Evolutionary conservation across 1,140 invertebrate species (phyloP), one percentile per base, ranked within the genome.

Genomic region (Agrilus planipennis): DNA sequence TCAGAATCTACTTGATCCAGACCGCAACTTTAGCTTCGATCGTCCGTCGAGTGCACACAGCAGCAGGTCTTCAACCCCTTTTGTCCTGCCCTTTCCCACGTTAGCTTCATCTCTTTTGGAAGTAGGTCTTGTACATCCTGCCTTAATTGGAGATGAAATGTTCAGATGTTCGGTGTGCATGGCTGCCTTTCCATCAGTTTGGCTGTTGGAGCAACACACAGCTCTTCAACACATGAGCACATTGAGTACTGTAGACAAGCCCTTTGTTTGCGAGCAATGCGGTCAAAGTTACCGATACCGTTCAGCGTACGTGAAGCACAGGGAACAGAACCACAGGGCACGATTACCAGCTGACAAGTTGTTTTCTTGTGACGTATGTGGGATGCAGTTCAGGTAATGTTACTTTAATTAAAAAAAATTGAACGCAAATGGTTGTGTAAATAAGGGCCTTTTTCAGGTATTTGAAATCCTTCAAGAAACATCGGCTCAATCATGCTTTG

Each of bases 181-280:
- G 47, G 84, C 84, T 1, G 79, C 76, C 6, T 88, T 88, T 53
- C 84, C 84, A 10, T 83, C 83, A 4, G 70, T 79, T 0, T 85
- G 82, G 83, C 68, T 87, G 5, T 63, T 88, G 15, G 83, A 87
- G 58, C 76, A 84, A 42, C 84, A 87, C 51, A 80, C 81, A 1
- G 72, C 81, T 1, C 61, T 87, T 1, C 84, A 88, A 55, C 84
- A 88, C 59, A 53, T 60, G 29, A 53, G 52, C 27, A 35, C 47
- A 3, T 45, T 67, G 12, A 61, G 60, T 19, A 69, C 70, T 55
- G 77, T 85, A 49, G 85, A 89, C 58, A 90, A 89, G 54, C 84
- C 85, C n/a, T 89, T 88, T 64, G 84, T 86, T 7, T 90, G 86
- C 64, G 84, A 89, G 52, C 84, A 89, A 54, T 90, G 86, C 61